A percentile compares a stretch with the other conserved stretches of the same genome.
These are phyloP conservation scores for Anastrepha ludens DNA, from an alignment of 1,140 invertebrate species.

Conservation along the genomic window DNA sequence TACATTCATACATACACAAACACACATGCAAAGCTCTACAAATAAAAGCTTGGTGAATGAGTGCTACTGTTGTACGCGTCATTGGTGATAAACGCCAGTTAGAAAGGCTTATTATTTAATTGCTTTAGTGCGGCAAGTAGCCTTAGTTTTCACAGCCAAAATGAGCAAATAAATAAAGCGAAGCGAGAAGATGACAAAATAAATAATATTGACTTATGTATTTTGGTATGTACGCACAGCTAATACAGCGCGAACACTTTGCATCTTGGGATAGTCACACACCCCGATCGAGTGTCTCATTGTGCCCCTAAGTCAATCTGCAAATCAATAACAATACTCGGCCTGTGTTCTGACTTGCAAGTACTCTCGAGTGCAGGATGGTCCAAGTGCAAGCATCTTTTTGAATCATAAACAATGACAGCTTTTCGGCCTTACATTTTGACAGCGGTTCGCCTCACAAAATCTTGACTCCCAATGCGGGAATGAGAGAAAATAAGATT, in stretches of 20 bases:
- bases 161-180: conserved; percentile 35
- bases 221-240: not conserved
- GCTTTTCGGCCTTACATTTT: no score
- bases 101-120: conserved; percentile 52
- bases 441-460: no score
- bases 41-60: conserved; percentile 17
- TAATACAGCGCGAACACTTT: not conserved
- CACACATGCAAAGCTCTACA: not conserved
- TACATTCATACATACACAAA: not conserved
- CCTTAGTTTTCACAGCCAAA: conserved; percentile 13
- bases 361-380: not conserved
- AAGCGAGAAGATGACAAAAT: not conserved
- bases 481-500: no score
- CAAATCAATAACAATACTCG: conserved; percentile 25
- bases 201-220: not conserved
- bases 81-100: conserved; percentile 44
- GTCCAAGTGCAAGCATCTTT: no score
- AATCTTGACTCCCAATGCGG: no score
- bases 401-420: no score
- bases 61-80: conserved; percentile 28
- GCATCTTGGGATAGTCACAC: not conserved
- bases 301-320: not conserved
- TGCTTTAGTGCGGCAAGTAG: conserved; percentile 35
- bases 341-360: not conserved
- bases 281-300: not conserved